Evolutionary conservation across 2,888 invertebrate genomes (phyloP).

Genomic region (Apoderus coryli): DNA sequence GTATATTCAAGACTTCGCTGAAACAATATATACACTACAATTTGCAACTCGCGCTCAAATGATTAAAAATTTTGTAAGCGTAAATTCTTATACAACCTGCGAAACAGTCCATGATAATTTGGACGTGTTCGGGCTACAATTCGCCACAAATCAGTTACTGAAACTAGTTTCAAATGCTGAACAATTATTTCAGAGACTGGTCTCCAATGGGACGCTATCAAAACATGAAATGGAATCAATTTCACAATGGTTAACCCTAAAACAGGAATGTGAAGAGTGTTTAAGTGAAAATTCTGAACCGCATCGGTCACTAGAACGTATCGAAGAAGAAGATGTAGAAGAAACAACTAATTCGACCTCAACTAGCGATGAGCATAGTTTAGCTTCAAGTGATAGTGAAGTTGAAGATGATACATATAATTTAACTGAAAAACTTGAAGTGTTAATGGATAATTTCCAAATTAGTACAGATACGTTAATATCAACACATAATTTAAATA

Average conservation of each 20-base stretch:
- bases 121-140: conserved; percentile 57
- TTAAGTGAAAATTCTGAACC: conserved; percentile 42
- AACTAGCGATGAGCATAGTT: conserved; percentile 22
- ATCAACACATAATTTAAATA: conserved; percentile 29
- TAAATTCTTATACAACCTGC: conserved; percentile 42
- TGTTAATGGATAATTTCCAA: conserved; percentile 56
- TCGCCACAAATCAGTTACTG: conserved; percentile 70
- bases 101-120: conserved; percentile 24
- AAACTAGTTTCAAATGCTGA: conserved; percentile 75
- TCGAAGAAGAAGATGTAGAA: conserved; percentile 37
- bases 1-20: conserved; percentile 48
- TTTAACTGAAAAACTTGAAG: conserved; percentile 55
- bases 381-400: conserved; percentile 31
- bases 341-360: conserved; percentile 25
- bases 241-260: conserved; percentile 70
- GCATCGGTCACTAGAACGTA: conserved; percentile 38
- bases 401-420: conserved; percentile 47
- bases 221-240: conserved; percentile 62
- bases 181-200: conserved; percentile 62
- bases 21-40: conserved; percentile 54
- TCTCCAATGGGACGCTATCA: conserved; percentile 52
- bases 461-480: conserved; percentile 54
- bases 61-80: conserved; percentile 54
- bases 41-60: conserved; percentile 51
- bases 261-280: conserved; percentile 79